These are phyloP conservation scores for Nannoperca australis DNA, from an alignment of 2,797 vertebrate species.

Conservation along the genomic window DNA sequence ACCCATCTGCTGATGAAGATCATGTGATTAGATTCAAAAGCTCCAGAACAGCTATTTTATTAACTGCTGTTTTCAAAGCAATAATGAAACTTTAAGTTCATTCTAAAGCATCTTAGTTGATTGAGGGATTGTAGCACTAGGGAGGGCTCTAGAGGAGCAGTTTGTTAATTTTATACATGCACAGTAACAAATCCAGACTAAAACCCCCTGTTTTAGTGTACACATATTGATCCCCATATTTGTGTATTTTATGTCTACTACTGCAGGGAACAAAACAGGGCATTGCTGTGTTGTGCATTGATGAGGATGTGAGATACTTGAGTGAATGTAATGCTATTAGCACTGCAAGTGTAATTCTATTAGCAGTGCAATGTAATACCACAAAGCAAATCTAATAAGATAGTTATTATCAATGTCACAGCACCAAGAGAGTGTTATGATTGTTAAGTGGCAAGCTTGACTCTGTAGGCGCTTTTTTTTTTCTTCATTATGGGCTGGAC, in stretches of 20 bases:
- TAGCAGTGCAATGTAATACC: slow-evolving; percentile 38
- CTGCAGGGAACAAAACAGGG: slow-evolving; percentile 14
- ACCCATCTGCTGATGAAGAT: slow-evolving; percentile 10
- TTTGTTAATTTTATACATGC: not conserved
- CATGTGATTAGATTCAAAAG: slow-evolving; percentile 10
- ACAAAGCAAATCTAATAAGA: slow-evolving; percentile 46
- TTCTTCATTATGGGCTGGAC: slow-evolving; percentile 45
- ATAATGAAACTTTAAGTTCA: not conserved
- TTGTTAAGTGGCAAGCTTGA: slow-evolving; percentile 43
- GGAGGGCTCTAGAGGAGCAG: slow-evolving; percentile 2
- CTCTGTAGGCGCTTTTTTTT: slow-evolving; percentile 15
- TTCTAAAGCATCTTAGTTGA: slow-evolving; percentile 15
- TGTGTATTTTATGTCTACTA: slow-evolving; percentile 22
- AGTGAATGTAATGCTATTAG: slow-evolving; percentile 45
- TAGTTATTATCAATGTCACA: slow-evolving; percentile 46
- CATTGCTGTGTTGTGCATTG: slow-evolving; percentile 27
- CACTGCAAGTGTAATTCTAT: slow-evolving; percentile 27
- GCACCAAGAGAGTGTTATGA: slow-evolving; percentile 32
- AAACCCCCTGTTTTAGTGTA: slow-evolving; percentile 9
- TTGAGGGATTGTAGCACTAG: slow-evolving; percentile 11
- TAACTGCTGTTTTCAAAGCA: slow-evolving; percentile 1
- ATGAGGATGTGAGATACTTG: slow-evolving; percentile 34
- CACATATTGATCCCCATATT: slow-evolving; percentile 14
- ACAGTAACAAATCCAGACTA: slow-evolving; percentile 5
- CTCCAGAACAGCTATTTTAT: not conserved